phyloP scores from a whole-genome alignment of 1,140 invertebrate species.

The Phortica variegata region DNA sequence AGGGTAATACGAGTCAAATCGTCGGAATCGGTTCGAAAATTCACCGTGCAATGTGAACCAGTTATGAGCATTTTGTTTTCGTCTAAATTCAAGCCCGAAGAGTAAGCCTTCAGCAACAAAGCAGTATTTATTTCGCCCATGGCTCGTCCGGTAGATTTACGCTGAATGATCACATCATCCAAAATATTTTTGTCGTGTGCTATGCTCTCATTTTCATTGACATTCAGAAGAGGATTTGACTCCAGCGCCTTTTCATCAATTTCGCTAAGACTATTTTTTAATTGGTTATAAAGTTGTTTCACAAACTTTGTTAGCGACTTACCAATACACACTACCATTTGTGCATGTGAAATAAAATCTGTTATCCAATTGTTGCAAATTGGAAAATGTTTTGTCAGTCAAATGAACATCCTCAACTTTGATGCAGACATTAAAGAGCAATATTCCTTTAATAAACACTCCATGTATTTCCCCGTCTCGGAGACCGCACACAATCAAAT shows the following conservation, averaged over 20 bases:
- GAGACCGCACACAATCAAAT: conserved; percentile 46
- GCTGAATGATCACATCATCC: conserved; percentile 33
- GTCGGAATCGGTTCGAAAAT: conserved; percentile 16
- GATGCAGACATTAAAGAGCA: conserved; percentile 41
- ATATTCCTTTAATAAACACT: conserved; percentile 40
- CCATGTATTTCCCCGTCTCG: conserved; percentile 51
- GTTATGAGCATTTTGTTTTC: conserved; percentile 28
- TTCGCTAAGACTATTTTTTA: conserved; percentile 42
- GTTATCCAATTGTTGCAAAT: conserved; percentile 34
- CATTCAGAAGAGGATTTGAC: conserved; percentile 17
- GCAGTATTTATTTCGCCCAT: conserved; percentile 22
- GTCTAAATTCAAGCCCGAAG: conserved; percentile 6
- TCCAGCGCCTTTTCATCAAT: conserved; percentile 39
- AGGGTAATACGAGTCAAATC: conserved; percentile 28
- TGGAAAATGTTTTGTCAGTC: conserved; percentile 26
- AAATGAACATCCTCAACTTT: conserved; percentile 38
- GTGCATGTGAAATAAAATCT: conserved; percentile 38
- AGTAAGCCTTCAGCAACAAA: conserved; percentile 19
- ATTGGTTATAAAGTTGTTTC: no score
- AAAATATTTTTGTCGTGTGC: conserved; percentile 28
- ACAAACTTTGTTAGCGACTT: no score
- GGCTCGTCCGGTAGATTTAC: conserved; percentile 18
- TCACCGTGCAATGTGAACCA: conserved; percentile 21
- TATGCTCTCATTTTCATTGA: conserved; percentile 33
- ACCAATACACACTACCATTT: conserved; percentile 50